Percentiles rank a stretch among this genome's conserved stretches.
Conservation (phyloP, 2,888 invertebrate genomes). For the Tetranychus piercei region DNA sequence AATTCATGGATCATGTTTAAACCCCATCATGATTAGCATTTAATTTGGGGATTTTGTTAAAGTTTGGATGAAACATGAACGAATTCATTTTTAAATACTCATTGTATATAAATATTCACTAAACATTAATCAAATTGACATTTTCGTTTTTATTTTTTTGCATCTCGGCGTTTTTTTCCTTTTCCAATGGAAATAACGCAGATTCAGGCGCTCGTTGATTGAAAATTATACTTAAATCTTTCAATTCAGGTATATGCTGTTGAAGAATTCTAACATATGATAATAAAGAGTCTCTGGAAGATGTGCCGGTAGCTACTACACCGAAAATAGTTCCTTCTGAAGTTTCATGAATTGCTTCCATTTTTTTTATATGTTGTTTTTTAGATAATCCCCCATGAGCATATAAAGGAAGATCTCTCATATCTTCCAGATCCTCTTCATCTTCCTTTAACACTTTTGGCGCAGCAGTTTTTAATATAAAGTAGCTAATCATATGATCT, state of each 20-base stretch:
- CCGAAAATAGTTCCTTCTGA: constrained; percentile 72
- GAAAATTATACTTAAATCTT: background rate
- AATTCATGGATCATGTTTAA: too few species aligned
- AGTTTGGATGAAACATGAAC: too few species aligned
- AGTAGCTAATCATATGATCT: constrained; percentile 58
- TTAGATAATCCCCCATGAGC: constrained; percentile 29
- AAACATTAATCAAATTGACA: background rate
- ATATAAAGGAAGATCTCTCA: constrained; percentile 34
- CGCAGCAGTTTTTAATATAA: constrained; percentile 47
- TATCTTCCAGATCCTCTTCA: constrained; percentile 38
- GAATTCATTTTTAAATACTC: too few species aligned
- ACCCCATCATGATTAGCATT: too few species aligned
- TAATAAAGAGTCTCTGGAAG: constrained; percentile 60
- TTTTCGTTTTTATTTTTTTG: background rate
- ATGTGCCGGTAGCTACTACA: constrained; percentile 74
- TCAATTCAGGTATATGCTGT: constrained; percentile 14
- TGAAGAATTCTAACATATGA: constrained; percentile 63
- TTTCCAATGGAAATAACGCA: background rate
- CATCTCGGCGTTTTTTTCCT: background rate
- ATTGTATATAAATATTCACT: background rate
- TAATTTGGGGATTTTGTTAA: too few species aligned
- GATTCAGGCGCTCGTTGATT: background rate
- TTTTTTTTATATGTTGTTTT: constrained; percentile 30
- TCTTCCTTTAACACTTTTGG: constrained; percentile 6
- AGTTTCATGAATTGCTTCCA: constrained; percentile 67